Evolutionary conservation across 2,797 vertebrate species (phyloP).

Genomic region (Cynopterus sphinx): DNA sequence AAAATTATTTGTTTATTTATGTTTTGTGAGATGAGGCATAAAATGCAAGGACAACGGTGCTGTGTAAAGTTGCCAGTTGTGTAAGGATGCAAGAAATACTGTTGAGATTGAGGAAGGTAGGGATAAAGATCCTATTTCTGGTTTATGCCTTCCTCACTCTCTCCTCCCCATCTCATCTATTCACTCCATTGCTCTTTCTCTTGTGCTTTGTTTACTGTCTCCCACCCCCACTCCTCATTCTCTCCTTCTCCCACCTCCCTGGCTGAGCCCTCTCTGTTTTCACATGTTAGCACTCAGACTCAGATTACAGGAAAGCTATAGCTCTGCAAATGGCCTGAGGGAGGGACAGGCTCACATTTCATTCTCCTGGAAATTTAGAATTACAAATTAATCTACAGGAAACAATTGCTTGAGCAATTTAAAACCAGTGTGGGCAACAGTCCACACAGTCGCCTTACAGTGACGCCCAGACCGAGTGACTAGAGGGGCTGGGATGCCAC

Average conservation of each 20-base stretch:
- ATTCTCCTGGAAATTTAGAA: constrained; percentile 76
- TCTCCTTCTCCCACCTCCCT: not conserved
- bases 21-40: not conserved
- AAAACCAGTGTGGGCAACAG: constrained; percentile 60
- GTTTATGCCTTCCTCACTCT: not conserved
- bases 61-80: not conserved
- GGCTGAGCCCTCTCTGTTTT: not conserved
- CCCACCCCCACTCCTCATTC: fast-evolving
- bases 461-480: not conserved
- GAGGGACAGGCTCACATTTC: constrained; percentile 75
- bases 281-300: constrained; percentile 24
- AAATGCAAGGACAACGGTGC: not conserved
- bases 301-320: constrained; percentile 64
- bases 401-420: constrained; percentile 81
- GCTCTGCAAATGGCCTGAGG: constrained; percentile 68
- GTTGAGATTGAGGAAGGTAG: not conserved
- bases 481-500: not conserved
- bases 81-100: not conserved
- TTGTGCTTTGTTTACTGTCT: not conserved
- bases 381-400: constrained; percentile 84
- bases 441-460: not conserved
- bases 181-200: not conserved
- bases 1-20: not conserved
- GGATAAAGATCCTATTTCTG: not conserved
- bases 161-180: not conserved